Base-by-base conservation (phyloP, 2,888 invertebrate genomes). In the Lathronympha strigana region DNA sequence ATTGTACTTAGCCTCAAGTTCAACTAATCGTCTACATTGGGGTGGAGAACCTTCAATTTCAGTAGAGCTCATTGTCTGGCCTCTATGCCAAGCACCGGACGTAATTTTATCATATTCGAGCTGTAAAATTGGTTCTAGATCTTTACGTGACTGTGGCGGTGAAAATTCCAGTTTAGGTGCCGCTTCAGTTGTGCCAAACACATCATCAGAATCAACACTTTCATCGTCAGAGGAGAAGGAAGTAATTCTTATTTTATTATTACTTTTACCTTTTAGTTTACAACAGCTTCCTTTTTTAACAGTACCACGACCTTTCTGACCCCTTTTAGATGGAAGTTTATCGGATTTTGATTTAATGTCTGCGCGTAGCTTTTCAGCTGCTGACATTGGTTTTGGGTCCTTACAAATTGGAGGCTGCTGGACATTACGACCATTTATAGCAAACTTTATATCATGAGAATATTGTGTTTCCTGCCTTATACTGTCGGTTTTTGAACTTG, bases 41-140 rank as follows among this genome's bases (percentile, higher is more conserved):
- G 95, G 95, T 0, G 95, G 95, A 0, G 95, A 95, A 0, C 95
- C 95, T 82, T 95, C 95, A 5, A 95, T 95, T 91, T 95, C 95
- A 0, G 95, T 95, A 0, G 95, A 95, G 72, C 95, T 95, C 95
- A 95, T 95, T 0, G 94, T 94, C 83, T 95, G 95, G 0, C 94
- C 94, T 71, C 94, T 90, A 61, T 94, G 94, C 94, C 94, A 94
- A 25, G 94, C 94, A 0, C 94, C 94, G 1, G 94, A 94, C 19
- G 94, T 94, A 9, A 94, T 93, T 75, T 95, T 93, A 78, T 95
- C 95, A 63, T 95, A 95, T 79, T 95, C 95, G 66, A 94, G 93
- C 76, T 95, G 95, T 36, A 95, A 80, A 67, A 95, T 95, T 0
- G 95, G 95, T 79, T 95, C 95, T 74, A 95, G 94, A 77, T 95